Evolutionary conservation across 2,797 vertebrate genomes (phyloP).

Genomic region (Haliaeetus vocifer): DNA sequence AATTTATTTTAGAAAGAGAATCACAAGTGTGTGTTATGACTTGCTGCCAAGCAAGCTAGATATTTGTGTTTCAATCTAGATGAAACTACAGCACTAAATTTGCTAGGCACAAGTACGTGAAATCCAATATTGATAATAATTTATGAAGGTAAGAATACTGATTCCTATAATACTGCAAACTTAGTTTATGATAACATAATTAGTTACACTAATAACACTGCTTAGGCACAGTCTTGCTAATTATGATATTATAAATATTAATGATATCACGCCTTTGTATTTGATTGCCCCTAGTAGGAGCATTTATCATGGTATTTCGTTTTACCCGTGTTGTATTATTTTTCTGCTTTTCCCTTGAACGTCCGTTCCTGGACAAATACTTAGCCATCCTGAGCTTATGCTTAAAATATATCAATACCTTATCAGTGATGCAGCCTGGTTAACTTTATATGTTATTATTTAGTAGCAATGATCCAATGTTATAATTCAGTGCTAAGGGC

Average conservation of each 20-base stretch:
- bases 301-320: slow-evolving; percentile 58
- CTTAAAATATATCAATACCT: not conserved
- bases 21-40: not conserved
- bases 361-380: slow-evolving; percentile 15
- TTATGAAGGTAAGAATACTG: slow-evolving; percentile 56
- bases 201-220: slow-evolving; percentile 69
- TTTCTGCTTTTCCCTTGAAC: slow-evolving; percentile 22
- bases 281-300: slow-evolving; percentile 66
- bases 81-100: slow-evolving; percentile 42
- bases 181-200: slow-evolving; percentile 72
- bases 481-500: not conserved
- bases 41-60: not conserved
- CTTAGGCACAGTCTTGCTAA: slow-evolving; percentile 69
- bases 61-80: not conserved
- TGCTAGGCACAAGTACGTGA: slow-evolving; percentile 40
- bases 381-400: not conserved
- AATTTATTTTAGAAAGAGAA: not conserved
- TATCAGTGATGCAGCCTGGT: not conserved
- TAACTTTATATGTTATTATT: not conserved
- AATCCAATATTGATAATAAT: slow-evolving; percentile 62
- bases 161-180: slow-evolving; percentile 57
- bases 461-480: not conserved
- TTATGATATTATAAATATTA: slow-evolving; percentile 76
- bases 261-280: slow-evolving; percentile 68
- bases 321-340: slow-evolving; percentile 17